phyloP scores from a whole-genome alignment of 2,113 vertebrate genomes.

The Sapayoa aenigma region DNA sequence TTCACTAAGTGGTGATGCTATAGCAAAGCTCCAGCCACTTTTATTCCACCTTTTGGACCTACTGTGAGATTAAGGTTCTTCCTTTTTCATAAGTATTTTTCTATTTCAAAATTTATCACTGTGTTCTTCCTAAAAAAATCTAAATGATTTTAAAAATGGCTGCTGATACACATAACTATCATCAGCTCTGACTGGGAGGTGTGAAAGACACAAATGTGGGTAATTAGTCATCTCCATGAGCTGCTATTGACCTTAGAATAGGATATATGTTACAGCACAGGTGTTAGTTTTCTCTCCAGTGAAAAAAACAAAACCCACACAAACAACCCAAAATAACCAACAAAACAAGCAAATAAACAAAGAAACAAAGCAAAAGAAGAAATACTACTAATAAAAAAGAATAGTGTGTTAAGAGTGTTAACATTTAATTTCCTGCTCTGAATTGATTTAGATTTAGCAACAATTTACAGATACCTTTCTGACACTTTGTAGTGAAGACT shows the following conservation, averaged over 20 bases:
- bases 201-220: neutral
- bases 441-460: neutral
- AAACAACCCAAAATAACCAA: neutral
- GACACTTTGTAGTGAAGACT: neutral
- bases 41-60: neutral
- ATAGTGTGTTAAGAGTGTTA: neutral
- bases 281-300: rapidly evolving
- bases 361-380: neutral
- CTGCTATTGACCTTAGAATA: neutral
- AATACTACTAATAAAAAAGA: neutral
- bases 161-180: neutral
- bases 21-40: neutral
- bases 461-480: neutral
- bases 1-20: neutral
- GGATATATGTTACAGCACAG: neutral
- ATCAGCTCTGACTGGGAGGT: neutral
- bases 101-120: neutral
- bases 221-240: neutral
- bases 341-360: neutral
- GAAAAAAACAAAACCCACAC: neutral
- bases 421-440: neutral
- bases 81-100: neutral
- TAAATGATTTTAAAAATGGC: neutral
- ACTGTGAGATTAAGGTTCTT: neutral
- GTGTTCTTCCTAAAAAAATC: neutral